A percentile compares a stretch with the other conserved stretches of the same genome.
Conservation (phyloP, 2,888 invertebrate genomes). For the Atethmia centrago region DNA sequence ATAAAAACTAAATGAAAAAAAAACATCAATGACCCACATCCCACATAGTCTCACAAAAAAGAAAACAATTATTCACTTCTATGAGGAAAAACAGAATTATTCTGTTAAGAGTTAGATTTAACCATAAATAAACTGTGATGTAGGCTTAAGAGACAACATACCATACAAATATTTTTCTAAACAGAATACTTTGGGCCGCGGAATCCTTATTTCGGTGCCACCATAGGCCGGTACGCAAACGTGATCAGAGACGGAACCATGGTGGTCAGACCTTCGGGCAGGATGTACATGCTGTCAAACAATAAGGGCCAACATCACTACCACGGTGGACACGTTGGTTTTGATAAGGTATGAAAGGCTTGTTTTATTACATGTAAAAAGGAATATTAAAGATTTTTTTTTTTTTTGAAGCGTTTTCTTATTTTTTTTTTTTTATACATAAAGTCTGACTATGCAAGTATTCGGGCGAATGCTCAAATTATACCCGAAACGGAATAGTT, state of each 20-base stretch:
- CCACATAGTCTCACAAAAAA: no score
- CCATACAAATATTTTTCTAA: not conserved
- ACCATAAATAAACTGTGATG: not conserved
- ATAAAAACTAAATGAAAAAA: no score
- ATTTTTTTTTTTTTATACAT: not conserved
- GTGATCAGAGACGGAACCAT: constrained; percentile 94
- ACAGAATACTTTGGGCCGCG: constrained; percentile 92
- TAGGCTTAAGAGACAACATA: not conserved
- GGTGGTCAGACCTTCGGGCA: constrained; percentile 91
- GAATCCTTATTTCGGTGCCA: constrained; percentile 97
- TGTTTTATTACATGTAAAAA: not conserved
- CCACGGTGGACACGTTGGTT: constrained; percentile 96
- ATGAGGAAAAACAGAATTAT: not conserved
- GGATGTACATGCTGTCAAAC: constrained; percentile 92
- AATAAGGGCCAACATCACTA: constrained; percentile 94
- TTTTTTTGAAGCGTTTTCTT: not conserved
- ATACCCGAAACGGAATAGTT: not conserved
- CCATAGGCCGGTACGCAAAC: constrained; percentile 97
- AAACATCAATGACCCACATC: no score
- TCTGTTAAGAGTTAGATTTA: not conserved
- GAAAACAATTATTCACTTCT: not conserved
- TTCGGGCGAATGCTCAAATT: not conserved
- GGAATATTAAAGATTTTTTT: not conserved
- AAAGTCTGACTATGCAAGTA: not conserved
- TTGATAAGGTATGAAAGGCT: constrained; percentile 91